Evolutionary conservation across 2,113 vertebrate species (phyloP).

Genomic region (Boleophthalmus pectinirostris): DNA sequence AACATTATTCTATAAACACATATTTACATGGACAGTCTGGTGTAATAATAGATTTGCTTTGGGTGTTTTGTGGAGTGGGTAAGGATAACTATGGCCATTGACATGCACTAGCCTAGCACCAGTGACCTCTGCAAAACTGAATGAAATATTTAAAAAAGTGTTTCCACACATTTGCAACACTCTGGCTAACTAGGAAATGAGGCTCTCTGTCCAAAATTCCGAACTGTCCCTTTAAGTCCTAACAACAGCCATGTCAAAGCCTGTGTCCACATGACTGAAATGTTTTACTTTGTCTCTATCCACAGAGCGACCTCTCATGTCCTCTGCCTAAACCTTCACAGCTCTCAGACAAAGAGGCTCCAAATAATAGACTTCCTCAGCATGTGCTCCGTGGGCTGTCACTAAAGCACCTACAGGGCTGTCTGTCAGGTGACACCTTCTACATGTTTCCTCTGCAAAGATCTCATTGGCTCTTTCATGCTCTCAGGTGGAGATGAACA

Average conservation of each 20-base stretch:
- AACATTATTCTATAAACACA: no score
- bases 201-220: no score
- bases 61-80: no score
- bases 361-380: constrained; percentile 54
- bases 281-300: not conserved
- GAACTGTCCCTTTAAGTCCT: no score
- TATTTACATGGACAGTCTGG: no score
- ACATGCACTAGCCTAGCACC: no score
- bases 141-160: no score
- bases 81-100: no score
- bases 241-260: not conserved
- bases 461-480: constrained; percentile 31
- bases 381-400: constrained; percentile 43
- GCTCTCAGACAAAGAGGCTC: constrained; percentile 38
- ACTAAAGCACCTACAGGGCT: constrained; percentile 24
- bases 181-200: no score
- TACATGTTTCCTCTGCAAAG: constrained; percentile 19
- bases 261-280: not conserved
- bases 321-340: constrained; percentile 1
- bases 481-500: constrained; percentile 49
- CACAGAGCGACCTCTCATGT: constrained; percentile 1
- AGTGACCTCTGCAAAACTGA: no score
- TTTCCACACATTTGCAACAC: no score
- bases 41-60: no score
- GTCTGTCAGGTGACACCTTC: constrained; percentile 14